Evolutionary conservation across 2,888 invertebrate species (phyloP), one percentile per base, ranked within the genome.

Genomic region (Lobophora halterata): DNA sequence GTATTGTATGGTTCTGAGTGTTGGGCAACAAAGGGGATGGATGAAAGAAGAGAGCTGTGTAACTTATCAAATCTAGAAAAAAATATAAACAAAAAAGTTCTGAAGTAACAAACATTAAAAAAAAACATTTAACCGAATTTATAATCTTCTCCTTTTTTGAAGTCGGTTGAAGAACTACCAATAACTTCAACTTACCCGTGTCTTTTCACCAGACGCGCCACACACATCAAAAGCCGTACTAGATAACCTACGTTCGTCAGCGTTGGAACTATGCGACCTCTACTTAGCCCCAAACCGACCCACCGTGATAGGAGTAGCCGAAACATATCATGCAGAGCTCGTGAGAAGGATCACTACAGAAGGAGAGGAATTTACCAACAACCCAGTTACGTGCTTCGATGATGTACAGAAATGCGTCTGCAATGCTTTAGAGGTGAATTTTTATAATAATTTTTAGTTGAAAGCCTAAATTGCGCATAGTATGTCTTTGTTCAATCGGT

Each of bases 321-420:
- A 77, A 19, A 71, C 76, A 52, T 77, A 77, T 16, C 73, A 85
- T 43, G 58, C 78, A 1, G 85, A 83, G 6, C 51, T 86, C 0
- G 86, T 86, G 19, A 67, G 83, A 29, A 83, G 80, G 42, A 81
- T 87, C 34, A 86, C 82, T 1, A 82, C 75, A 0, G 85, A 86
- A 33, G 85, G 82, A 1, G 85, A 81, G 14, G 82, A 82, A 36
- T 87, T 87, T 28, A 69, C 77, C 0, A 74, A 61, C 19, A 85
- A 78, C 21, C 82, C 87, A 0, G 92, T 94, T 39, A 85, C 89
- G 1, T 95, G 96, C 90, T 97, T 97, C 73, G 96, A 97, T 67
- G 93, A 94, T 45, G 90, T 95, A 8, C 94, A 96, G 75, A 87
- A 90, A 45, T 90, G 90, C 33, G 90, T 94, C 13, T 91, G 91